phyloP scores from a whole-genome alignment of 2,888 invertebrate genomes.

The Leistus spinibarbis region DNA sequence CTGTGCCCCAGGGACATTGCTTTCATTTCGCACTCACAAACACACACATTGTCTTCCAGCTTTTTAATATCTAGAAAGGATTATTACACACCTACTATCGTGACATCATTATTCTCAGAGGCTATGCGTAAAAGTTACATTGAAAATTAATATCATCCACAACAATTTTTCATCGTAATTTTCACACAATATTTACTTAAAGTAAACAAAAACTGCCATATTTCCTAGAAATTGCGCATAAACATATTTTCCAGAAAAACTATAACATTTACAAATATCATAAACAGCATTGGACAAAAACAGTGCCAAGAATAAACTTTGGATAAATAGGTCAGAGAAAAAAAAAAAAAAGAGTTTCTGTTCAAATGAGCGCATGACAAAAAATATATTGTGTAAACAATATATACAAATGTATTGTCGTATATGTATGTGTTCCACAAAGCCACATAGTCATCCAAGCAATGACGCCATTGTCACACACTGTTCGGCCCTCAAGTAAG shows the following conservation, averaged over 20 bases:
- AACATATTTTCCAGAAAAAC: neutral
- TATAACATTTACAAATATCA: neutral
- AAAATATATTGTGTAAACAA: neutral
- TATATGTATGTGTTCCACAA: neutral
- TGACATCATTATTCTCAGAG: no score
- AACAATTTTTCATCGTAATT: no score
- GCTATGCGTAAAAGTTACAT: no score
- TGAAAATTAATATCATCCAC: no score
- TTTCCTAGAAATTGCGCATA: neutral
- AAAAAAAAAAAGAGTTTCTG: neutral
- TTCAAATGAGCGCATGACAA: neutral
- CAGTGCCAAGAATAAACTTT: neutral
- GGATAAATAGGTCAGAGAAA: neutral
- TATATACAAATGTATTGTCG: neutral
- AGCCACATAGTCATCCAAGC: neutral
- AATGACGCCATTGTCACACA: constrained; percentile 19
- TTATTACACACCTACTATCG: no score
- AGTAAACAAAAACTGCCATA: neutral
- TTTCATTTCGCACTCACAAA: neutral
- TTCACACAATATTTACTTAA: no score
- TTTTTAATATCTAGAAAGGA: constrained; percentile 3
- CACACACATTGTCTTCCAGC: neutral
- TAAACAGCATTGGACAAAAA: neutral
- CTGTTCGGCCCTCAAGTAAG: neutral
- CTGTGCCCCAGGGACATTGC: constrained; percentile 3